phyloP scores from a whole-genome alignment of 2,797 vertebrate genomes.

The Hypotaenidia philippensis region DNA sequence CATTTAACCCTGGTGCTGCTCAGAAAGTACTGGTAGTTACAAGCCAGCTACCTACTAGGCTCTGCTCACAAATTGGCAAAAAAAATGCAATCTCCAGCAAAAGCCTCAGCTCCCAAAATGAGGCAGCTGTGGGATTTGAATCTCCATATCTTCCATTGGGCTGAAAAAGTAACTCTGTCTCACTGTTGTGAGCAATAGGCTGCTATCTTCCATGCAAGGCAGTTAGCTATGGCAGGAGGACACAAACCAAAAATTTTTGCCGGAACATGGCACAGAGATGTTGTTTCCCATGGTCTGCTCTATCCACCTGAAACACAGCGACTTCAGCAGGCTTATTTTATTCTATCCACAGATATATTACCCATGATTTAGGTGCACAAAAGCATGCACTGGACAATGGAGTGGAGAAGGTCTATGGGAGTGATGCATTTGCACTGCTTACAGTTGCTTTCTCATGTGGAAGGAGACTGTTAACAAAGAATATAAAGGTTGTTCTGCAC shows the following conservation, averaged over 20 bases:
- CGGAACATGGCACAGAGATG: not conserved
- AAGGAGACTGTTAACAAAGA: not conserved
- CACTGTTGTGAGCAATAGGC: not conserved
- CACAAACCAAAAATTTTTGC: not conserved
- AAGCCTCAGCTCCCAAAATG: not conserved
- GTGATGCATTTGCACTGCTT: not conserved
- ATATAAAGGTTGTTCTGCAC: not conserved
- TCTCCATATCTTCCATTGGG: not conserved
- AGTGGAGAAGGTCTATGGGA: not conserved
- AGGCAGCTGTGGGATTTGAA: not conserved
- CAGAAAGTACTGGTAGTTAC: not conserved
- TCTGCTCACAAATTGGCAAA: not conserved
- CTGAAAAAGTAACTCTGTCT: not conserved
- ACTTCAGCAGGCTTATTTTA: not conserved
- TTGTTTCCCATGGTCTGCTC: not conserved
- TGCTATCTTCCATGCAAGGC: not conserved
- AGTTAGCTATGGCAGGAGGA: not conserved
- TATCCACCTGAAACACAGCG: not conserved
- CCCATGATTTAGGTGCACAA: not conserved
- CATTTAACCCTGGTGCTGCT: slow-evolving; percentile 32
- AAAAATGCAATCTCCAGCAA: not conserved
- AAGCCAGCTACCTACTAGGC: not conserved
- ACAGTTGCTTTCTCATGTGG: not conserved
- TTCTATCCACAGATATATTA: not conserved
- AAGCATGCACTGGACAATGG: not conserved